Percentiles rank a stretch among this genome's conserved stretches.
phyloP scores from a whole-genome alignment of 2,113 vertebrate species.

The Apeltes quadracus region DNA sequence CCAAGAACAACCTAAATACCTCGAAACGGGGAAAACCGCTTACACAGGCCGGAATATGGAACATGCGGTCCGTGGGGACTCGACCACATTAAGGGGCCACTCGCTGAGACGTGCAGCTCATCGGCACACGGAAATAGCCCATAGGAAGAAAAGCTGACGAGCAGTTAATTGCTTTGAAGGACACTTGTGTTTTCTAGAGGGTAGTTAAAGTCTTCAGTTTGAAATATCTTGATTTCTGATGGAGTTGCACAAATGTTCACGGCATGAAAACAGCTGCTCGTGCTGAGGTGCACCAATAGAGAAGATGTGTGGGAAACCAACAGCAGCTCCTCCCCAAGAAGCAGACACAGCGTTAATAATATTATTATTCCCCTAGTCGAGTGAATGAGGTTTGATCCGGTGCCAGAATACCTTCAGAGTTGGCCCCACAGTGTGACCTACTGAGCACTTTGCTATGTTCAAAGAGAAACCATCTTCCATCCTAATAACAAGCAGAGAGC shows the following conservation, averaged over 20 bases:
- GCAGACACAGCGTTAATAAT: constrained; percentile 61
- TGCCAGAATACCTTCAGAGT: constrained; percentile 50
- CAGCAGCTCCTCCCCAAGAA: constrained; percentile 36
- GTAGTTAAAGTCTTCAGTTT: no score
- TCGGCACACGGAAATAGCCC: constrained; percentile 1
- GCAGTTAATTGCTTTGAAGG: constrained; percentile 17
- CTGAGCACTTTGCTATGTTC: constrained; percentile 72
- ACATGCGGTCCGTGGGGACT: constrained; percentile 51
- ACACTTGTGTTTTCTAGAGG: constrained; percentile 1
- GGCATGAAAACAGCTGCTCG: constrained; percentile 26
- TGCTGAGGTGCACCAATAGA: constrained; percentile 38
- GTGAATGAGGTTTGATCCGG: constrained; percentile 67
- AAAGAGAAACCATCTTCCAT: constrained; percentile 68
- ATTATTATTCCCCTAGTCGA: constrained; percentile 59
- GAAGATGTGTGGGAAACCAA: constrained; percentile 52
- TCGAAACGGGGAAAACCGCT: constrained; percentile 43
- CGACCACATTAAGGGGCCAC: constrained; percentile 54
- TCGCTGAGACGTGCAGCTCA: constrained; percentile 48
- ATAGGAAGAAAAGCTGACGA: constrained; percentile 4
- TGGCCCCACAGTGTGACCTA: constrained; percentile 61
- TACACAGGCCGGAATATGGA: constrained; percentile 49
- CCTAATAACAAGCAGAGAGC: constrained; percentile 63
- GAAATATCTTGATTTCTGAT: background rate
- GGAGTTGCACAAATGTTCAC: constrained; percentile 1
- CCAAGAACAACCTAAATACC: constrained; percentile 66